phyloP scores from a whole-genome alignment of 2,888 invertebrate species.

The Cremastobaeus sp. region DNA sequence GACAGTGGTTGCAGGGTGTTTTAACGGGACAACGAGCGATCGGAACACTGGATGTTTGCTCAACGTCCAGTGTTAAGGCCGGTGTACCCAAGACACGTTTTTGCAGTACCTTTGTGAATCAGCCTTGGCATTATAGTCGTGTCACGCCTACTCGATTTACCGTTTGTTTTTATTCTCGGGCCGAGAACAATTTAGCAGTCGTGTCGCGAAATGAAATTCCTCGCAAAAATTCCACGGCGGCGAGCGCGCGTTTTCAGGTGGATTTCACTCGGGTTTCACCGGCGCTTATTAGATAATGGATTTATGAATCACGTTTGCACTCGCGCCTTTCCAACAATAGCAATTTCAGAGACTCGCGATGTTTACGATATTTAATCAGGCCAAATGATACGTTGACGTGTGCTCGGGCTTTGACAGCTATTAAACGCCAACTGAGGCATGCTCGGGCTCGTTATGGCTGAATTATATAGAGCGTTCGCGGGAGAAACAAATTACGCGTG shows the following conservation, averaged over 20 bases:
- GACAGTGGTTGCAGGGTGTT: no score
- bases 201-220: neutral
- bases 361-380: constrained; percentile 10
- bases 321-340: constrained; percentile 28
- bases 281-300: constrained; percentile 28
- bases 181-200: constrained; percentile 3
- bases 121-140: constrained; percentile 54
- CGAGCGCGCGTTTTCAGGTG: neutral
- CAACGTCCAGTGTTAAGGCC: constrained; percentile 52
- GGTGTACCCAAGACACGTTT: constrained; percentile 34
- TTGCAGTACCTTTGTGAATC: constrained; percentile 36
- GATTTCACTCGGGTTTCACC: constrained; percentile 24
- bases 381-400: constrained; percentile 22
- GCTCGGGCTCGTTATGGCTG: no score
- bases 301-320: constrained; percentile 4
- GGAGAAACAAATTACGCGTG: constrained; percentile 5
- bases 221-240: neutral
- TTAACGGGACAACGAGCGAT: constrained; percentile 14
- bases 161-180: constrained; percentile 25
- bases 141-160: constrained; percentile 51
- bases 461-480: neutral
- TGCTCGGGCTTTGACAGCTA: constrained; percentile 1
- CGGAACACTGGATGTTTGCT: constrained; percentile 9
- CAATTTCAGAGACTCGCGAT: constrained; percentile 15
- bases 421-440: constrained; percentile 4